Evolutionary conservation across 2,888 invertebrate genomes (phyloP), one percentile per base, ranked within the genome.

Genomic region (Drosophila borealis): DNA sequence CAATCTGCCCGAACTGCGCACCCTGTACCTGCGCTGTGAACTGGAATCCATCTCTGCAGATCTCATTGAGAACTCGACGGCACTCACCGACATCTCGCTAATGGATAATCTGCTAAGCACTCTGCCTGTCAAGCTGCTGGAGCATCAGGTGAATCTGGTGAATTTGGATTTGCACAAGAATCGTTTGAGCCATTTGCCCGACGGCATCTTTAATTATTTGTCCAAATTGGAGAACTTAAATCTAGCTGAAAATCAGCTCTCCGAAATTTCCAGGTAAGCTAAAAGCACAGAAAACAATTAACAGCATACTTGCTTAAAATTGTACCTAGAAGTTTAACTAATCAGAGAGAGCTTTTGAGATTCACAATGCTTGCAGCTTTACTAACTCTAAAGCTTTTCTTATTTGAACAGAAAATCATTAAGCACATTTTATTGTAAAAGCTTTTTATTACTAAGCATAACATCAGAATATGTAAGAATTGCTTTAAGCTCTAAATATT

Each of bases 141-240:
- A 93, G 25, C 94, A 95, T 85, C 94, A 95, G 90, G 93, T 91
- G 5, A 94, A 95, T 51, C 92, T 97, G 9, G 84, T 93, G 6
- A 93, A 93, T 42, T 91, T 97, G 63, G 94, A 95, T 85, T 91
- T 97, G 60, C 94, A 94, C 70, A 92, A 93, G 68, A 97, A 97
- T 91, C 92, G 93, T 51, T 81, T 97, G 9, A 92, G 89, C 39
- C 91, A 91, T 25, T 91, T 96, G 60, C 94, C 95, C 17, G 93
- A 94, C 39, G 93, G 93, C 51, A 79, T 96, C 51, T 96, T 96
- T 88, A 91, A 91, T 4, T 92, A 93, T 14, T 92, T 95, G 62
- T 92, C 91, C 2, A 93, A 94, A 63, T 91, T 97, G 72, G 93
- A 93, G 78, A 93, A 89, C 19, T 91, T 97, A 10, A 93, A 95